phyloP scores from a whole-genome alignment of 2,888 invertebrate species.

The Drosophila mimica region DNA sequence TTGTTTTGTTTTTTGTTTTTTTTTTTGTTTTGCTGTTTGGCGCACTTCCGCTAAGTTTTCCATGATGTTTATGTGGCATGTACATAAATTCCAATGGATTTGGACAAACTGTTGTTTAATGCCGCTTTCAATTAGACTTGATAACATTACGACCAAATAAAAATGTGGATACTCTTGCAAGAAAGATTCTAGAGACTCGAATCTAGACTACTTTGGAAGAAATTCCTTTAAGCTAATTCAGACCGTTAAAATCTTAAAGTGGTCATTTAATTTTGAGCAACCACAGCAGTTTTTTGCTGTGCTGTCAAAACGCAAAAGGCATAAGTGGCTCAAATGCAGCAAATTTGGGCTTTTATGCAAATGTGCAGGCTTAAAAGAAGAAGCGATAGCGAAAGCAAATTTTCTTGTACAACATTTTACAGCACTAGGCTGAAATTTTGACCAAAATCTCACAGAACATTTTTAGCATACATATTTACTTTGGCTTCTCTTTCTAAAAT shows the following conservation, averaged over 20 bases:
- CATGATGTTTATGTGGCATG: constrained; percentile 38
- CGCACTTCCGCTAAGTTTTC: constrained; percentile 50
- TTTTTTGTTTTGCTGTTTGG: constrained; percentile 15
- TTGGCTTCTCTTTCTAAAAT: background rate
- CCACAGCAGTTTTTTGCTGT: constrained; percentile 2
- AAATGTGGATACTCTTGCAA: constrained; percentile 6
- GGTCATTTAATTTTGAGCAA: constrained; percentile 3
- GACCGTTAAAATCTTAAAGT: background rate
- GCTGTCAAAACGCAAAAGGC: constrained; percentile 5
- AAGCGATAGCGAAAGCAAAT: background rate
- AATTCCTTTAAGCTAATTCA: background rate
- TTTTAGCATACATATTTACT: background rate
- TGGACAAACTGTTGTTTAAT: constrained; percentile 76
- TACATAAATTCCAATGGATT: constrained; percentile 64
- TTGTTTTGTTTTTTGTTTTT: background rate
- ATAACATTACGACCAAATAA: constrained; percentile 34
- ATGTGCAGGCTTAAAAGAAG: background rate
- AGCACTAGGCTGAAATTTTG: background rate
- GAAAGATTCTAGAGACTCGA: too few species aligned
- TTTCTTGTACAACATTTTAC: background rate
- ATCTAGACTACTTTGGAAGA: background rate
- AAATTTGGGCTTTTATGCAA: background rate
- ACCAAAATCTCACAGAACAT: background rate
- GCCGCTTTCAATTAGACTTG: constrained; percentile 59
- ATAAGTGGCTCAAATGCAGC: background rate